Evolutionary conservation across 2,113 vertebrate genomes (phyloP).

Genomic region (Accipiter cooperii): DNA sequence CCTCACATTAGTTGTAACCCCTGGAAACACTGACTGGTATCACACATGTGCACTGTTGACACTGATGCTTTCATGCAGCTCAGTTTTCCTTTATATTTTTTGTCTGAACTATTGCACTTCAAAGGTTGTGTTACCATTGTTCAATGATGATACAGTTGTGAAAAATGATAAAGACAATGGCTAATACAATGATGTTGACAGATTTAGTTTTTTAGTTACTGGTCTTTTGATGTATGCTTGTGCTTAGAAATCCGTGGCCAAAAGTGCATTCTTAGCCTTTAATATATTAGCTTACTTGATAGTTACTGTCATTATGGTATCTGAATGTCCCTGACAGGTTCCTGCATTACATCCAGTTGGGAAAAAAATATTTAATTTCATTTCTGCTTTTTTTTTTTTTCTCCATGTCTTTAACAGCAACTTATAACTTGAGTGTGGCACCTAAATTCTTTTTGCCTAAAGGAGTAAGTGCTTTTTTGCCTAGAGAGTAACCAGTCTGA

Average conservation of each 20-base stretch:
- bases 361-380: accelerated
- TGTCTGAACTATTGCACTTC: background rate
- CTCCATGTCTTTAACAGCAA: background rate
- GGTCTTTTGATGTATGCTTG: background rate
- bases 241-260: background rate
- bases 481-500: background rate
- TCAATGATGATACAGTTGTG: background rate
- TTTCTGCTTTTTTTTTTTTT: background rate
- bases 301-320: background rate
- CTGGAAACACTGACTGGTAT: background rate
- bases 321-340: background rate
- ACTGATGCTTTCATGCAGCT: background rate
- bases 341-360: background rate
- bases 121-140: background rate
- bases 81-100: background rate
- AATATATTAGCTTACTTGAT: background rate
- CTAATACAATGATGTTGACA: background rate
- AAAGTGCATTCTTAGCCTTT: background rate
- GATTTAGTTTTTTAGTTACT: background rate
- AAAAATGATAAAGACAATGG: background rate
- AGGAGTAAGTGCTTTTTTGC: background rate
- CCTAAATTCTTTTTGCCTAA: background rate
- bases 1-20: background rate
- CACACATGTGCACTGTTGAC: background rate
- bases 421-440: background rate